Conservation (phyloP, 2,113 vertebrate species). For the Scopus umbretta region DNA sequence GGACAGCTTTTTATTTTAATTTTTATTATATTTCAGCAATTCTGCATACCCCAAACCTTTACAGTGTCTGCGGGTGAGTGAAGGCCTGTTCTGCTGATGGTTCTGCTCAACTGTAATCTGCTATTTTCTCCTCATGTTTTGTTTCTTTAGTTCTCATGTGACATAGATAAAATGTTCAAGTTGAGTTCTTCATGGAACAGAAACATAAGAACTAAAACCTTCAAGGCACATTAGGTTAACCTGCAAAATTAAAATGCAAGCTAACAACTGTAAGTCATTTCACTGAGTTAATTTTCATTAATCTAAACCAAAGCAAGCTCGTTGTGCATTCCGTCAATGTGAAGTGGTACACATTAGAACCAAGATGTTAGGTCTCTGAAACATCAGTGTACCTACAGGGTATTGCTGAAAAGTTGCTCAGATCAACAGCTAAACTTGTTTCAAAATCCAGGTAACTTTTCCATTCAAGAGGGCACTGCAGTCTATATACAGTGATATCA, state of each 20-base stretch:
- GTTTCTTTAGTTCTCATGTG: neutral
- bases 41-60: neutral
- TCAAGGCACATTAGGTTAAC: neutral
- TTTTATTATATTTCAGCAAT: neutral
- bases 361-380: neutral
- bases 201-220: conserved; percentile 2
- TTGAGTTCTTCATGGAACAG: neutral
- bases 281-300: neutral
- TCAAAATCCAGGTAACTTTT: neutral
- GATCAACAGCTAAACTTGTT: neutral
- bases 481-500: neutral
- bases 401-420: neutral
- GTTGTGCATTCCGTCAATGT: neutral
- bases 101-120: neutral
- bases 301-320: neutral
- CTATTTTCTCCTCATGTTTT: neutral
- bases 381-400: accelerated
- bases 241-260: neutral
- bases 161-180: neutral
- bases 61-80: neutral
- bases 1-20: neutral
- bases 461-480: neutral
- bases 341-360: neutral
- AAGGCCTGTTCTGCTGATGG: neutral
- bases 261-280: conserved; percentile 1